phyloP scores from a whole-genome alignment of 1,140 invertebrate genomes.

The Chymomyza costata region DNA sequence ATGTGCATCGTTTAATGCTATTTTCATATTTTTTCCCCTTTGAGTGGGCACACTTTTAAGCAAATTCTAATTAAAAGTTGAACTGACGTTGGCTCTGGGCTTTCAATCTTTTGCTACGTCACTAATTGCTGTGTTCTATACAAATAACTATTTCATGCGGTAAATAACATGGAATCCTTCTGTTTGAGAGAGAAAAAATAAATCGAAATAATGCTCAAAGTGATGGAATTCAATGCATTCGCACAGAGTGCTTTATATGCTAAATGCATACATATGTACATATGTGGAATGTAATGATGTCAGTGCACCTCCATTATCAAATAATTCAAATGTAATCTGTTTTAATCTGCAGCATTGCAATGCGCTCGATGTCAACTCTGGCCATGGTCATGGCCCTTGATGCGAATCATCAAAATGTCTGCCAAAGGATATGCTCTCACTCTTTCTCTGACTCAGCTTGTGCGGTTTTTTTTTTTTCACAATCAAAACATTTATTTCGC shows the following conservation, averaged over 20 bases:
- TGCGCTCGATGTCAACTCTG: too few species aligned
- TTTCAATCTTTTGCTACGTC: too few species aligned
- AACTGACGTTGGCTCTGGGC: too few species aligned
- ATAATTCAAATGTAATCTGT: slow-evolving; percentile 58
- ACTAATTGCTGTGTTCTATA: too few species aligned
- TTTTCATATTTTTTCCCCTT: too few species aligned
- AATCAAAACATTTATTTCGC: slow-evolving; percentile 49
- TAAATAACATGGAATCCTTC: too few species aligned
- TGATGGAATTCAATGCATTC: slow-evolving; percentile 31
- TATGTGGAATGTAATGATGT: slow-evolving; percentile 1
- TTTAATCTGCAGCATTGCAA: slow-evolving; percentile 37
- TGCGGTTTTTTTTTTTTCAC: slow-evolving; percentile 1
- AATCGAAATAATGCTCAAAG: slow-evolving; percentile 39
- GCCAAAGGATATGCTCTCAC: background rate
- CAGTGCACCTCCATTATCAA: slow-evolving; percentile 44
- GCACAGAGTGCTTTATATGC: too few species aligned
- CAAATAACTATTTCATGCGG: too few species aligned
- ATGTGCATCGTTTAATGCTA: too few species aligned
- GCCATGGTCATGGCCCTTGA: background rate
- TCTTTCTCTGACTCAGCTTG: slow-evolving; percentile 4
- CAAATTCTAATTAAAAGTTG: too few species aligned
- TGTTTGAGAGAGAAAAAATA: too few species aligned
- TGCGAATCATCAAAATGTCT: slow-evolving; percentile 38
- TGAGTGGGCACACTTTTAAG: too few species aligned
- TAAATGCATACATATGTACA: background rate